Percentiles rank a stretch among this genome's conserved stretches.
These are phyloP conservation scores for Temnothorax unifasciatus DNA, from an alignment of 2,888 invertebrate genomes.

Conservation along the genomic window DNA sequence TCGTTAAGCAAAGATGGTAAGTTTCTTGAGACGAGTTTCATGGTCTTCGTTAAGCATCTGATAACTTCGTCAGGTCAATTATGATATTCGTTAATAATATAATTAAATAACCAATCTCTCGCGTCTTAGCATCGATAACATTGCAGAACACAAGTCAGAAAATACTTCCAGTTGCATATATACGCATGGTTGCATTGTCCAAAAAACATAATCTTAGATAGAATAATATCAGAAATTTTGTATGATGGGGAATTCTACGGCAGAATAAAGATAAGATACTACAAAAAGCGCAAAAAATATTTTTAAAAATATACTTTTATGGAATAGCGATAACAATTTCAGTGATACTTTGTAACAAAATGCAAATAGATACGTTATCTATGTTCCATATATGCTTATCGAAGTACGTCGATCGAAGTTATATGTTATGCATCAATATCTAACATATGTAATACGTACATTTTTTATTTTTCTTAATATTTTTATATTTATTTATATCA, in stretches of 20 bases:
- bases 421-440: neutral
- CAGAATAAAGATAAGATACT: slow-evolving; percentile 13
- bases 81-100: neutral
- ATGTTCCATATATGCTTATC: neutral
- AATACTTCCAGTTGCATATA: neutral
- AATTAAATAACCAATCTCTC: slow-evolving; percentile 18
- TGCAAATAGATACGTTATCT: slow-evolving; percentile 24
- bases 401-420: neutral
- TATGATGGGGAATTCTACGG: neutral
- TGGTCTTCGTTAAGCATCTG: neutral
- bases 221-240: neutral
- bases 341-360: neutral
- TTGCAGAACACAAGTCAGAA: neutral
- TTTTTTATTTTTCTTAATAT: neutral
- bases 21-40: neutral
- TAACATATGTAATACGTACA: neutral
- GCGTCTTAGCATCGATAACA: neutral
- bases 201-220: neutral
- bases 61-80: neutral
- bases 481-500: neutral
- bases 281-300: neutral
- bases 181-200: neutral
- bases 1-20: neutral
- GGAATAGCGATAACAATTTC: neutral
- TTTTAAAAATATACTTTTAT: slow-evolving; percentile 4